These are phyloP conservation scores for Pachycephus smyrnensis DNA, from an alignment of 2,888 invertebrate species.

Conservation along the genomic window DNA sequence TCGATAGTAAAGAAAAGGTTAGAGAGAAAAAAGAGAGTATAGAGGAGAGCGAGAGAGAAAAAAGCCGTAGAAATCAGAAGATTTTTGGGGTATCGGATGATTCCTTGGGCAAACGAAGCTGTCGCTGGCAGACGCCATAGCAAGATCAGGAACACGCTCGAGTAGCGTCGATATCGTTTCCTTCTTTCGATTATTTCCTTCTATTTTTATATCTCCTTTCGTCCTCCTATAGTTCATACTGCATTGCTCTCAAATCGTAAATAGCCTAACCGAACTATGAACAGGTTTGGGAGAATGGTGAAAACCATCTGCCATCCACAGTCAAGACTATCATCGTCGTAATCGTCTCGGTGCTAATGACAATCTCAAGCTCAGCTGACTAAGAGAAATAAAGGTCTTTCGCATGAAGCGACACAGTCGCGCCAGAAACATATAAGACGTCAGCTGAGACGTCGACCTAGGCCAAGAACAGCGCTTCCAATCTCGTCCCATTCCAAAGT, in stretches of 20 bases:
- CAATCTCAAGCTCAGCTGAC: background rate
- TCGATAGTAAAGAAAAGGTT: background rate
- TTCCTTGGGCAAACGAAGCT: constrained; percentile 35
- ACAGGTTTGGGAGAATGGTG: background rate
- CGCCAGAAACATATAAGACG: background rate
- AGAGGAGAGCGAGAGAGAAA: background rate
- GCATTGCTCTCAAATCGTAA: background rate
- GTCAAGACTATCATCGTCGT: background rate
- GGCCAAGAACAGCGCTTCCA: background rate
- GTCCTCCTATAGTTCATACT: background rate
- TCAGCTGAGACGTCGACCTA: background rate
- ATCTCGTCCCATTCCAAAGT: background rate
- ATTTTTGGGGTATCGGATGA: constrained; percentile 17
- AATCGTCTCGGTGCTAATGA: background rate
- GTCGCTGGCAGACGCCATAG: constrained; percentile 37
- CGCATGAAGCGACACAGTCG: background rate
- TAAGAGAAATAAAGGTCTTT: background rate
- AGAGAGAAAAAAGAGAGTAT: background rate
- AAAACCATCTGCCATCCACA: background rate
- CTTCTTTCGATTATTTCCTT: constrained; percentile 14
- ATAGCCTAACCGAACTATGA: background rate
- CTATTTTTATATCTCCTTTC: background rate
- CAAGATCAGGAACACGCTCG: constrained; percentile 30
- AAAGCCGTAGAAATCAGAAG: background rate
- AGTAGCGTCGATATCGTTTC: constrained; percentile 37